Evolutionary conservation across 2,797 vertebrate genomes (phyloP).

Genomic region (Cyprinella venusta): DNA sequence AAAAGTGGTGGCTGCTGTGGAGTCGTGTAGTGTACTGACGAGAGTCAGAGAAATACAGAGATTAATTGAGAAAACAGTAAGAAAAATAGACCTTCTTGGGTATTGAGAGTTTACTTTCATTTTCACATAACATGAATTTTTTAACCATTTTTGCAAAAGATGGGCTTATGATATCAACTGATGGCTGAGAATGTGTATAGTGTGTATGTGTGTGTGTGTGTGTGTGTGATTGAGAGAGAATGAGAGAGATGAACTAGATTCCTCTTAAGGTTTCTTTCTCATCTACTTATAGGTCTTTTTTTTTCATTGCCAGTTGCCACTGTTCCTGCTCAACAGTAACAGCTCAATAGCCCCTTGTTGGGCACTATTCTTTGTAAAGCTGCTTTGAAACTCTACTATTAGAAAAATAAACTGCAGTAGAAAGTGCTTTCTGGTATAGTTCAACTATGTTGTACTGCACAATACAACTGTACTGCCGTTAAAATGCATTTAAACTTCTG

Average conservation of each 20-base stretch:
- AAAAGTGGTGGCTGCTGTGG: slow-evolving; percentile 73
- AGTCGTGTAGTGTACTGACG: slow-evolving; percentile 62
- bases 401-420: not conserved
- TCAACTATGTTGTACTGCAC: not conserved
- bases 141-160: not conserved
- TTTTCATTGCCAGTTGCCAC: slow-evolving; percentile 2
- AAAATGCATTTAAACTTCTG: not conserved
- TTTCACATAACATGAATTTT: not conserved
- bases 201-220: not conserved
- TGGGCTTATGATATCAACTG: not conserved
- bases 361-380: not conserved
- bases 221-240: not conserved
- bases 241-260: not conserved
- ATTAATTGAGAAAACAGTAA: slow-evolving; percentile 30
- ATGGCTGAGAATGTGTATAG: not conserved
- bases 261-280: not conserved
- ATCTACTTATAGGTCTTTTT: slow-evolving; percentile 2
- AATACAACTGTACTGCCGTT: not conserved
- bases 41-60: slow-evolving; percentile 1
- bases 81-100: not conserved
- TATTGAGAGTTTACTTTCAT: slow-evolving; percentile 8
- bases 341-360: not conserved
- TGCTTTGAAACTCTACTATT: not conserved
- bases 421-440: not conserved
- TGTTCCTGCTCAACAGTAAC: not conserved